Evolutionary conservation across 1,140 invertebrate genomes (phyloP).

Genomic region (Eriocheir sinensis): DNA sequence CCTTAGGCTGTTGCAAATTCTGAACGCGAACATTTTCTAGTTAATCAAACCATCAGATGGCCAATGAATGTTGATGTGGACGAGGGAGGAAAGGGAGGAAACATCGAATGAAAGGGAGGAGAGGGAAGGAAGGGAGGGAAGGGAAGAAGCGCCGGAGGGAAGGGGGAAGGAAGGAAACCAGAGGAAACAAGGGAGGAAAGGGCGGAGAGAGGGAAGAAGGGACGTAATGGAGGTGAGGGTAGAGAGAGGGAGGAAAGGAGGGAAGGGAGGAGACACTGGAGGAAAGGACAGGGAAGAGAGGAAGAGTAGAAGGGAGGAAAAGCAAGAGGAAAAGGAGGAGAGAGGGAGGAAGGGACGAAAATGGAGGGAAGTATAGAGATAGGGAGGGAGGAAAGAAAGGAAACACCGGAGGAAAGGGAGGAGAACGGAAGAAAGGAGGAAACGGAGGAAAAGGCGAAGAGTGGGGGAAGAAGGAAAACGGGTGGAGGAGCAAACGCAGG

Average conservation of each 20-base stretch:
- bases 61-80: background rate
- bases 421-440: background rate
- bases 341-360: too few relatives aligned
- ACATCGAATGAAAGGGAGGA: background rate
- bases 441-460: too few relatives aligned
- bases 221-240: too few relatives aligned
- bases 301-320: background rate
- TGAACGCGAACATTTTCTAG: background rate
- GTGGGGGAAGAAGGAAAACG: too few relatives aligned
- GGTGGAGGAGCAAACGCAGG: too few relatives aligned
- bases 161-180: background rate
- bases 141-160: background rate
- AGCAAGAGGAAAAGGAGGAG: background rate
- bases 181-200: background rate
- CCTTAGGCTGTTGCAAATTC: background rate
- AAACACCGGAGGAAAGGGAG: too few relatives aligned
- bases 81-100: background rate
- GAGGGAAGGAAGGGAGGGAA: background rate
- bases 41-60: background rate
- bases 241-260: too few relatives aligned
- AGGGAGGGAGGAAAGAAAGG: background rate
- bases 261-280: too few relatives aligned
- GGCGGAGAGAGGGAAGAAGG: background rate
- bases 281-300: background rate
- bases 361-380: too few relatives aligned